phyloP scores from a whole-genome alignment of 2,888 invertebrate species.

The Acanthacorydalis orientalis region DNA sequence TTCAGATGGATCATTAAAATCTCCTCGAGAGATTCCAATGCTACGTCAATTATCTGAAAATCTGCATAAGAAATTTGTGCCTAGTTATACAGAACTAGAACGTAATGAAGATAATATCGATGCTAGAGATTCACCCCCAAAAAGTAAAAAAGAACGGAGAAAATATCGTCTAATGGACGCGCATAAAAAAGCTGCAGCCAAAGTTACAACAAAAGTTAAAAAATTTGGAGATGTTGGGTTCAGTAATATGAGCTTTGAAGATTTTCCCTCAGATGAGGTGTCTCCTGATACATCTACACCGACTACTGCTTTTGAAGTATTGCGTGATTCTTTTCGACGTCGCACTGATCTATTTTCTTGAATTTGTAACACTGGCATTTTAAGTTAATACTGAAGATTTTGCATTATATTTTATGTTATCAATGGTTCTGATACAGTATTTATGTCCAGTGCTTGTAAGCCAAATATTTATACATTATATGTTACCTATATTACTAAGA shows the following conservation, averaged over 20 bases:
- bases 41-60: not conserved
- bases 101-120: not conserved
- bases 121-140: slow-evolving; percentile 8
- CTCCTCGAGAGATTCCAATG: not conserved
- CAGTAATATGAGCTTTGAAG: slow-evolving; percentile 60
- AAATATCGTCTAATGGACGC: slow-evolving; percentile 32
- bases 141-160: slow-evolving; percentile 26
- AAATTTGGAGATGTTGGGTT: slow-evolving; percentile 32
- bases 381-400: too few relatives aligned
- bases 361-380: too few relatives aligned
- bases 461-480: too few relatives aligned
- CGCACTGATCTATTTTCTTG: too few relatives aligned
- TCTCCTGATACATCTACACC: slow-evolving; percentile 25
- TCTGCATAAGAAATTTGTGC: not conserved
- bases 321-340: slow-evolving; percentile 18
- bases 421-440: too few relatives aligned
- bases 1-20: not conserved
- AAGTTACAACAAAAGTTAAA: slow-evolving; percentile 18
- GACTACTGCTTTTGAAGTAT: slow-evolving; percentile 45
- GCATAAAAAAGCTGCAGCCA: slow-evolving; percentile 19
- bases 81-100: not conserved
- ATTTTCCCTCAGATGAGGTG: slow-evolving; percentile 48
- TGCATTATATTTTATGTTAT: too few relatives aligned
- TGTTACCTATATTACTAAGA: too few relatives aligned
- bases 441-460: too few relatives aligned